These are phyloP conservation scores for Drosophila testacea DNA, from an alignment of 2,888 invertebrate species.

Conservation along the genomic window DNA sequence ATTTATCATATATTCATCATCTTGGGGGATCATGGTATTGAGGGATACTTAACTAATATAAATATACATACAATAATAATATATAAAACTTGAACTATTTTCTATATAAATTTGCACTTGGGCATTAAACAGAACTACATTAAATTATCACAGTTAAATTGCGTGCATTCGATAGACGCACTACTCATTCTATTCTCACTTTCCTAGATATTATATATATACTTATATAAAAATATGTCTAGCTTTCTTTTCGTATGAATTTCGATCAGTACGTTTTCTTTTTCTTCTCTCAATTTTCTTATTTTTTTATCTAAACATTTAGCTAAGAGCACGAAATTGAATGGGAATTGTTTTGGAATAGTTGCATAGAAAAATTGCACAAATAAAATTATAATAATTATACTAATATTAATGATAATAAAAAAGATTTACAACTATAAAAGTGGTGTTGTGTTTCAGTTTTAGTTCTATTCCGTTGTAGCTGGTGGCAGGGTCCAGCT, in stretches of 20 bases:
- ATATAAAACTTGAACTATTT: slow-evolving; percentile 58
- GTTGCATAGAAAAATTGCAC: slow-evolving; percentile 71
- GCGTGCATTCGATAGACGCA: slow-evolving; percentile 74
- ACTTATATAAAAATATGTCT: slow-evolving; percentile 50
- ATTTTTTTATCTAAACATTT: slow-evolving; percentile 29
- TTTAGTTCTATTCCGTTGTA: slow-evolving; percentile 47
- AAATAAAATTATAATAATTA: slow-evolving; percentile 43
- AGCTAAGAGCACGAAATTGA: slow-evolving; percentile 51
- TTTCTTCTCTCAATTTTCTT: background rate
- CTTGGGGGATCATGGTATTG: background rate
- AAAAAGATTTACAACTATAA: slow-evolving; percentile 52
- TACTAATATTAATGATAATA: slow-evolving; percentile 42
- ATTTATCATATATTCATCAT: slow-evolving; percentile 1
- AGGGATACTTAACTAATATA: slow-evolving; percentile 52
- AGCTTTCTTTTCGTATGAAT: slow-evolving; percentile 34
- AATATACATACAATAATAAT: slow-evolving; percentile 43
- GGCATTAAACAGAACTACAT: slow-evolving; percentile 63
- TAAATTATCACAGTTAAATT: slow-evolving; percentile 81
- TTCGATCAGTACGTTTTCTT: slow-evolving; percentile 28
- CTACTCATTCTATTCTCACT: slow-evolving; percentile 37
- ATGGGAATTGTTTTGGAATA: slow-evolving; percentile 74
- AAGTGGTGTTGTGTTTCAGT: slow-evolving; percentile 10
- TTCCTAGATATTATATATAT: slow-evolving; percentile 34
- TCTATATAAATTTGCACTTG: slow-evolving; percentile 62
- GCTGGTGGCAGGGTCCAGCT: slow-evolving; percentile 78